Base-by-base conservation (phyloP, 2,797 vertebrate species). In the Octomys mimax region DNA sequence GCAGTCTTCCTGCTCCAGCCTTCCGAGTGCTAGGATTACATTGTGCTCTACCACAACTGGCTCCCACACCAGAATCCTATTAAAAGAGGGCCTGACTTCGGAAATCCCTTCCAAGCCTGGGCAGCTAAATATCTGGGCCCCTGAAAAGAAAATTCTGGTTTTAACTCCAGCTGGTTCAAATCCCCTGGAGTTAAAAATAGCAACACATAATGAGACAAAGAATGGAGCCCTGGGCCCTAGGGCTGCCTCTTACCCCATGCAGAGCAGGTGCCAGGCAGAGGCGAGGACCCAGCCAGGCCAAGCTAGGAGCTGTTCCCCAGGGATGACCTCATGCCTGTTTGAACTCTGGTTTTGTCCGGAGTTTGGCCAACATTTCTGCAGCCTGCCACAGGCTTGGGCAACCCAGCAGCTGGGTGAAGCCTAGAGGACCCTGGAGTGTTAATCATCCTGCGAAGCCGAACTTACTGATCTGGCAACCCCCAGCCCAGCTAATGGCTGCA, bases 341-440 rank as follows among this genome's bases (percentile, higher is more conserved):
- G 93, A 86, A 88, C 81, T 87, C 91, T 11, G 46, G 70, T 39
- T 95, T 90, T 31, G 10, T 86, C 92, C 31, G n/a, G n/a, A n/a
- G n/a, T n/a, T 28, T 52, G 73, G 80, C 73, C 36, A 49, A 10
- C 16, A 39, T 31, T 13, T 71, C 49, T 18, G 8, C 79, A 64
- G 73, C 66, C n/a, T 89, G 95, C 84, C 83, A 64, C 83, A 62
- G 70, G 71, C 42, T n/a, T 33, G 85, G 73, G 78, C 62, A 26
- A 33, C 22, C 0, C 12, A 52, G 87, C 54, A n/a, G 71, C 85
- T 52, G 79, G 66, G 73, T 33, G 71, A 81, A 62, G 68, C 79
- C 86, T 28, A 52, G 71, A 92, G 64, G 92, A 95, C 68, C 66
- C 14, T 12, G 39, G 81, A 6, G 13, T 6, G 46, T 90, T 46